Evolutionary conservation across 2,113 vertebrate species (phyloP).

Genomic region (Microcebus murinus): DNA sequence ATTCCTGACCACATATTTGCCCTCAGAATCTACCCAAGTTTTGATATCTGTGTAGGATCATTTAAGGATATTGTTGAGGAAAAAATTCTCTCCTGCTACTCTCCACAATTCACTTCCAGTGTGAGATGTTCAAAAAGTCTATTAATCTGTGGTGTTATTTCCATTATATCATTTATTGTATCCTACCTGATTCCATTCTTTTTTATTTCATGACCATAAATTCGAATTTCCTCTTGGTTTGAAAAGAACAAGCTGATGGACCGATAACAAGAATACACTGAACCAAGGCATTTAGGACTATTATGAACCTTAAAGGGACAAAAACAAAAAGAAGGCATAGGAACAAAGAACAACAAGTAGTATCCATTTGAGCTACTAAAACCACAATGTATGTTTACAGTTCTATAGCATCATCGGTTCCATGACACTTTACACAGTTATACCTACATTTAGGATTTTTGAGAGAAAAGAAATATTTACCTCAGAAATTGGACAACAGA

Average conservation of each 20-base stretch:
- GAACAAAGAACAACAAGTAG: background rate
- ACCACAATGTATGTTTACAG: background rate
- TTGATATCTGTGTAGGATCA: background rate
- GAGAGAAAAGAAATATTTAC: background rate
- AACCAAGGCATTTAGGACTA: slow-evolving; percentile 91
- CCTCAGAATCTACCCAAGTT: background rate
- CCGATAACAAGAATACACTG: slow-evolving; percentile 93
- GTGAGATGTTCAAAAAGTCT: background rate
- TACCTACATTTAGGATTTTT: background rate
- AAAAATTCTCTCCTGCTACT: slow-evolving; percentile 1
- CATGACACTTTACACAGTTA: background rate
- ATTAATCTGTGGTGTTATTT: background rate
- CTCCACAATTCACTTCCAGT: background rate
- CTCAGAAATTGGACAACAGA: background rate
- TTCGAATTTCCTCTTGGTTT: slow-evolving; percentile 95
- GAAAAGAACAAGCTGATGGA: slow-evolving; percentile 96
- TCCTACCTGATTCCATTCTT: slow-evolving; percentile 92
- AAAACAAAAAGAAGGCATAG: slow-evolving; percentile 36
- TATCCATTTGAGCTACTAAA: background rate
- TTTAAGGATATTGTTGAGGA: background rate
- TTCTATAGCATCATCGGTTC: background rate
- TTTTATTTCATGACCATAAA: slow-evolving; percentile 95
- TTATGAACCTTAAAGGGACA: slow-evolving; percentile 92
- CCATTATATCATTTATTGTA: background rate
- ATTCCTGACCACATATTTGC: background rate